Conservation (phyloP, 2,888 invertebrate species). For the Hirtodrosophila duncani region DNA sequence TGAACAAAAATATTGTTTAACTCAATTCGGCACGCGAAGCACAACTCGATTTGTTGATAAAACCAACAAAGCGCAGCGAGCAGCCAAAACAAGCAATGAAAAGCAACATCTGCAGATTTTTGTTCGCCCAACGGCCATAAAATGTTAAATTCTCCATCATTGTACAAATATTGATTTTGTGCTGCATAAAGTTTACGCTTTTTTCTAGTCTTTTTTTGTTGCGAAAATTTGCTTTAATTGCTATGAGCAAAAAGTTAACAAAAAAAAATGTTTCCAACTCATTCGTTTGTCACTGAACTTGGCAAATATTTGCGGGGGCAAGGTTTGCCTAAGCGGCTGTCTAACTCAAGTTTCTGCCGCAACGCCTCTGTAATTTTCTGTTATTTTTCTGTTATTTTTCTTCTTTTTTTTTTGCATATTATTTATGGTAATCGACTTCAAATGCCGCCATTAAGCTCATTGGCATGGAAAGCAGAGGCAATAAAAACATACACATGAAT, state of each 20-base stretch:
- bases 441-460: conserved; percentile 66
- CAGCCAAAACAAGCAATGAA: conserved; percentile 8
- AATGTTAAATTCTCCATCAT: conserved; percentile 43
- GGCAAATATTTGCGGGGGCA: conserved; percentile 43
- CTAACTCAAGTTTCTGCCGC: conserved; percentile 23
- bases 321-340: conserved; percentile 35
- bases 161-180: conserved; percentile 65
- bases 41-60: conserved; percentile 18
- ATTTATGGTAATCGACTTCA: conserved; percentile 72
- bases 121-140: conserved; percentile 22
- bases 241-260: conserved; percentile 20
- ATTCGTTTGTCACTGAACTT: conserved; percentile 38
- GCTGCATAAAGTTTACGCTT: conserved; percentile 38
- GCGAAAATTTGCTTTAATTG: conserved; percentile 33
- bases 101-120: background rate
- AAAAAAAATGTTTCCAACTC: too few species aligned
- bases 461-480: conserved; percentile 58
- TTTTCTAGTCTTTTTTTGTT: background rate
- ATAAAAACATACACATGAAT: conserved; percentile 30
- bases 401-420: conserved; percentile 24
- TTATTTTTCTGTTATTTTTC: conserved; percentile 17
- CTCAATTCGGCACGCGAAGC: conserved; percentile 50
- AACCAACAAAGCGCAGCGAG: conserved; percentile 5
- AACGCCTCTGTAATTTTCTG: conserved; percentile 41
- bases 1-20: conserved; percentile 49